Base-by-base conservation (phyloP, 2,888 invertebrate species). In the Andrena bicolor region DNA sequence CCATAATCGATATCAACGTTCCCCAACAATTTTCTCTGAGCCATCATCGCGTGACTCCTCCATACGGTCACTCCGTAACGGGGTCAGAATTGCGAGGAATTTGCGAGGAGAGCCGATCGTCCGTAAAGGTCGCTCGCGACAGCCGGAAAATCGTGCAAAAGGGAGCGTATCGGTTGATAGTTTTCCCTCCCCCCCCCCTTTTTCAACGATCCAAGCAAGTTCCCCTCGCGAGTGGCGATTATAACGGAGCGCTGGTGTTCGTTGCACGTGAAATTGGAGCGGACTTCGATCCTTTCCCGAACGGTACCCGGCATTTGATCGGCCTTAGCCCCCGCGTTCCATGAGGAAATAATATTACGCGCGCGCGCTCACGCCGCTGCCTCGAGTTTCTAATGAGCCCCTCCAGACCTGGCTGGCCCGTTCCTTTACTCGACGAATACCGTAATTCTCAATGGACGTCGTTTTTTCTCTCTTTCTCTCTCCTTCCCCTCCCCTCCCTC, bases 251-350 rank as follows among this genome's bases (percentile, higher is more conserved):
- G 72, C 66, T 76, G 63, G 80, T 68, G 61, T 83, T 41, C 68
- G 69, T 78, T 80, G 78, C 77, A 86, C 83, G 69, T 85, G 77
- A 86, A 87, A 87, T 87, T 87, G 80, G 87, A 87, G 88, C 88
- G 84, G 87, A 88, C 88, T 87, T 83, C 84, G 88, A 86, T 88
- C 86, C 80, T 87, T 80, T 75, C 51, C 65, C 74, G 78, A 87
- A 87, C 86, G 86, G 87, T 86, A 86, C 76, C 77, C 85, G 68
- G 87, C 74, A 77, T 84, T 83, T 84, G 76, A 83, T 85, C 83
- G 73, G 76, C 76, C 80, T 87, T 85, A 87, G 64, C 76, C 72
- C 74, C 71, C 72, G 63, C 76, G 74, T 80, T 82, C 82, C 80
- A 69, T 73, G 20, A 76, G 73, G 78, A 85, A 83, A 83, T 80